Conservation (phyloP, 2,113 vertebrate genomes). For the Indri indri region DNA sequence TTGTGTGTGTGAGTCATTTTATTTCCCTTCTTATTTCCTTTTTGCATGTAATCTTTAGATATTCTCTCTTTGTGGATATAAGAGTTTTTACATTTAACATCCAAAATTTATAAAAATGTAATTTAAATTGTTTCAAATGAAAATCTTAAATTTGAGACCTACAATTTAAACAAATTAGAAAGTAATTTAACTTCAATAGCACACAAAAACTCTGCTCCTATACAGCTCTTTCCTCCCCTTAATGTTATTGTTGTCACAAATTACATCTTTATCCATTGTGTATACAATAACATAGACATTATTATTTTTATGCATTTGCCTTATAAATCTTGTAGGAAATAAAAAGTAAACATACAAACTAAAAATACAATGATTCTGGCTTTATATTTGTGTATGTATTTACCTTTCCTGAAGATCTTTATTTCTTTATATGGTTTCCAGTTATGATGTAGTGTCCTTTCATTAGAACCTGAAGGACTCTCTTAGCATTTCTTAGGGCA, state of each 20-base stretch:
- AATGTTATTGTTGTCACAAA: neutral
- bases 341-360: neutral
- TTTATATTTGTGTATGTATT: neutral
- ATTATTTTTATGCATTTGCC: neutral
- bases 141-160: neutral
- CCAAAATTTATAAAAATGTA: neutral
- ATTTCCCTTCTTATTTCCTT: too few species aligned
- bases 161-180: neutral
- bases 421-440: neutral
- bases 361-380: neutral
- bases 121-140: neutral
- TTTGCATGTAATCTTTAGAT: too few species aligned
- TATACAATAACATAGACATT: neutral
- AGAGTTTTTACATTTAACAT: neutral
- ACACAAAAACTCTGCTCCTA: neutral
- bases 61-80: too few species aligned
- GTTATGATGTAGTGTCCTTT: neutral
- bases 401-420: too few species aligned
- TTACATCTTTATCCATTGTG: neutral
- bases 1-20: neutral
- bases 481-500: neutral
- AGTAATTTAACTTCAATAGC: neutral
- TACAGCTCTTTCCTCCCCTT: neutral
- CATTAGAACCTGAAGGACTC: neutral
- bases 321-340: neutral